phyloP scores from a whole-genome alignment of 1,140 invertebrate species.

The Phortica variegata region DNA sequence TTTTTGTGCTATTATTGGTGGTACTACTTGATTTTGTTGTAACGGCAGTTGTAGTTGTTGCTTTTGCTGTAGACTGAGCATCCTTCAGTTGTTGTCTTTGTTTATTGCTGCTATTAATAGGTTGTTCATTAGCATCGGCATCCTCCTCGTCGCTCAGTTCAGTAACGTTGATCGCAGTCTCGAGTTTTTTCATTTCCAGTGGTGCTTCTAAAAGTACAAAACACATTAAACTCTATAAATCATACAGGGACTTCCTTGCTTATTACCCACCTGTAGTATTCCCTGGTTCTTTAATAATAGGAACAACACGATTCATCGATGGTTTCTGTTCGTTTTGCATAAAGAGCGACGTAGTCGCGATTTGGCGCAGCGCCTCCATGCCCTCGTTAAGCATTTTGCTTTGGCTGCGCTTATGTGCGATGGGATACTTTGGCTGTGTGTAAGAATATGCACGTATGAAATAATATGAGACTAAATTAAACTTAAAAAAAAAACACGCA shows the following conservation, averaged over 20 bases:
- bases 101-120: slow-evolving; percentile 6
- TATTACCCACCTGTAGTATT: slow-evolving; percentile 28
- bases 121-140: slow-evolving; percentile 3
- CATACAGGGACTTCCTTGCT: background rate
- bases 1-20: slow-evolving; percentile 30
- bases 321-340: slow-evolving; percentile 56
- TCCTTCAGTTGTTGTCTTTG: slow-evolving; percentile 16
- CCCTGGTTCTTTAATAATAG: slow-evolving; percentile 52
- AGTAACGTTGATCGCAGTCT: slow-evolving; percentile 43
- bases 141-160: slow-evolving; percentile 48
- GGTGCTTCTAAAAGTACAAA: slow-evolving; percentile 28
- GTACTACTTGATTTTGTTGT: slow-evolving; percentile 39
- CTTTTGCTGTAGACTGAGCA: slow-evolving; percentile 33
- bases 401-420: slow-evolving; percentile 50
- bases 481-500: too few relatives aligned
- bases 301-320: slow-evolving; percentile 46
- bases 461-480: background rate
- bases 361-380: slow-evolving; percentile 55
- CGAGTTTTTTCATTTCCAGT: slow-evolving; percentile 49
- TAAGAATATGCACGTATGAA: background rate
- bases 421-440: slow-evolving; percentile 43
- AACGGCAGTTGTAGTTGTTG: slow-evolving; percentile 40
- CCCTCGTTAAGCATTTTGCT: slow-evolving; percentile 57
- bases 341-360: slow-evolving; percentile 56
- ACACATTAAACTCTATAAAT: background rate